Percentiles rank a stretch among this genome's conserved stretches.
phyloP scores from a whole-genome alignment of 2,888 invertebrate species.

The Dicranocentrus wangi region DNA sequence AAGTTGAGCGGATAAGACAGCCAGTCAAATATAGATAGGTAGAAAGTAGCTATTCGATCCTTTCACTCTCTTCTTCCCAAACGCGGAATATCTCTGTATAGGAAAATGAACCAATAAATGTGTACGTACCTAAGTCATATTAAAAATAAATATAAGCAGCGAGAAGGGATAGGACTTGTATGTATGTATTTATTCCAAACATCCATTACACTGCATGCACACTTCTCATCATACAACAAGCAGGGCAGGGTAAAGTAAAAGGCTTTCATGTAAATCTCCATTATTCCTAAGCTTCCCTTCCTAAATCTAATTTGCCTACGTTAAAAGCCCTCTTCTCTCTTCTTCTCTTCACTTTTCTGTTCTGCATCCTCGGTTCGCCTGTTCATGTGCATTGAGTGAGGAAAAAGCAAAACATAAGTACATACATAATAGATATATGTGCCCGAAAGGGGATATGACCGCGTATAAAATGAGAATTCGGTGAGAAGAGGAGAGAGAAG shows the following conservation, averaged over 20 bases:
- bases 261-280: conserved; percentile 74
- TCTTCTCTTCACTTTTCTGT: conserved; percentile 52
- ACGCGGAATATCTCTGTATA: neutral
- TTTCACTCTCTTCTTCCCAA: conserved; percentile 39
- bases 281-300: conserved; percentile 74
- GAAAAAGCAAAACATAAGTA: conserved; percentile 55
- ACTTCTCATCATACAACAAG: conserved; percentile 64
- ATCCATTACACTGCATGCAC: conserved; percentile 30
- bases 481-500: conserved; percentile 59
- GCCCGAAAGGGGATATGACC: neutral
- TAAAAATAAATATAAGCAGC: too few species aligned
- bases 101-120: conserved; percentile 19
- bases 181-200: conserved; percentile 45
- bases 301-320: conserved; percentile 75
- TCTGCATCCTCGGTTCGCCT: conserved; percentile 64
- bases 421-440: conserved; percentile 19
- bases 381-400: conserved; percentile 64
- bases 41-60: conserved; percentile 40
- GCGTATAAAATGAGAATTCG: conserved; percentile 59
- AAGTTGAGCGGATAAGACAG: neutral
- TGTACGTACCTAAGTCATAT: too few species aligned
- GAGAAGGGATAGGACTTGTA: too few species aligned
- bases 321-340: conserved; percentile 73
- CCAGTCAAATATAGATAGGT: conserved; percentile 32
- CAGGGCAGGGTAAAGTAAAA: conserved; percentile 71